Evolutionary conservation across 1,140 invertebrate genomes (phyloP).

Genomic region (Drosophila athabasca): DNA sequence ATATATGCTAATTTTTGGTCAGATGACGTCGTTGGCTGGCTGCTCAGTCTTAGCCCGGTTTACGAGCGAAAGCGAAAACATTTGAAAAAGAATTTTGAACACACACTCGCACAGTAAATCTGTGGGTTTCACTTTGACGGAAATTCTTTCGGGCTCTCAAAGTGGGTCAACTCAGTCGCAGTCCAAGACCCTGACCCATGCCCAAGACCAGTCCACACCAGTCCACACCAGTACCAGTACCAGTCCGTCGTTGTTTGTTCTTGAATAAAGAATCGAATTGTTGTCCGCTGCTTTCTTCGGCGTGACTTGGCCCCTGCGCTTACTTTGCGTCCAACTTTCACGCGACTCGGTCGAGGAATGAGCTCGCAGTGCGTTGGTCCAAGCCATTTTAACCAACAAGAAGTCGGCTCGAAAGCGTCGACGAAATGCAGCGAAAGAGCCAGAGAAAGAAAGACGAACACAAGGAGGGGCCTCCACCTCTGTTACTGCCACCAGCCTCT

Average conservation of each 20-base stretch:
- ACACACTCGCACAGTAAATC: conserved; percentile 10
- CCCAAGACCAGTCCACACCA: conserved; percentile 20
- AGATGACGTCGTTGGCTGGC: conserved; percentile 46
- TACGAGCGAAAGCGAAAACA: conserved; percentile 67
- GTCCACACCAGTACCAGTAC: conserved; percentile 27
- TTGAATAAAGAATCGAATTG: conserved; percentile 57
- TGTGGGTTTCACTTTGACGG: conserved; percentile 47
- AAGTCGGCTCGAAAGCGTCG: conserved; percentile 52
- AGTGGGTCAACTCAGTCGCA: conserved; percentile 62
- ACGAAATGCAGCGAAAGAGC: conserved; percentile 48
- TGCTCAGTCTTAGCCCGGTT: not conserved
- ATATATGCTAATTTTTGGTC: conserved; percentile 63
- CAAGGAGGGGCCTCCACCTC: conserved; percentile 19
- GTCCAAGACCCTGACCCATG: conserved; percentile 2
- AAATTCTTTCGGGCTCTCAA: conserved; percentile 61
- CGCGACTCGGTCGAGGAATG: conserved; percentile 79
- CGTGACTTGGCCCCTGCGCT: conserved; percentile 31
- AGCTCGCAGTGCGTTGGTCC: conserved; percentile 70
- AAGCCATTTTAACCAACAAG: conserved; percentile 80
- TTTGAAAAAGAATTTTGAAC: conserved; percentile 49
- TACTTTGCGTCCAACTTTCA: conserved; percentile 82
- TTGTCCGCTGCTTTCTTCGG: conserved; percentile 49
- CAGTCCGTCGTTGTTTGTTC: conserved; percentile 56
- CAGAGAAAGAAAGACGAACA: conserved; percentile 41
- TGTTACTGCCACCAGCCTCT: too few relatives aligned